phyloP scores from a whole-genome alignment of 2,113 vertebrate genomes.

The Ginglymostoma cirratum region DNA sequence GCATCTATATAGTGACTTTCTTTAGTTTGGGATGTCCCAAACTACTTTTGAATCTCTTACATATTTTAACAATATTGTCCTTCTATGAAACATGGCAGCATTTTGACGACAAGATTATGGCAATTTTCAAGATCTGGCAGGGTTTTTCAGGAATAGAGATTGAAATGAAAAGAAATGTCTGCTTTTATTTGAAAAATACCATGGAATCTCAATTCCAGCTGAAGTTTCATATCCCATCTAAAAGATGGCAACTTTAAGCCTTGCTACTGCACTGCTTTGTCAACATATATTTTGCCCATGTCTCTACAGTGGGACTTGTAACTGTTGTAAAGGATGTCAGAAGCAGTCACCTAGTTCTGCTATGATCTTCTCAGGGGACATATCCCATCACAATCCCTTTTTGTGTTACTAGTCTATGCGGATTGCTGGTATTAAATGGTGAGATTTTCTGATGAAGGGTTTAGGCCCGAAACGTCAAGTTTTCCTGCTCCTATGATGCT shows the following conservation, averaged over 20 bases:
- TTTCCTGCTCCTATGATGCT: too few species aligned
- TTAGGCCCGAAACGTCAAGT: too few species aligned
- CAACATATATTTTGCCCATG: not conserved
- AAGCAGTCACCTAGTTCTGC: too few species aligned
- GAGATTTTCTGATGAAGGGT: too few species aligned
- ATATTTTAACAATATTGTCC: not conserved
- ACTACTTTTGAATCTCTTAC: too few species aligned
- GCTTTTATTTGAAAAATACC: not conserved
- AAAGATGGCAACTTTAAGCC: not conserved
- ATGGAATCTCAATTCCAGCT: not conserved
- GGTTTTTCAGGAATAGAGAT: not conserved
- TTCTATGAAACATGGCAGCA: not conserved
- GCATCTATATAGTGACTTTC: not conserved
- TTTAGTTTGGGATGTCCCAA: not conserved
- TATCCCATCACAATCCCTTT: too few species aligned
- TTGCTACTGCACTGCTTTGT: not conserved
- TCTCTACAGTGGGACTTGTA: not conserved
- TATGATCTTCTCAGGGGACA: too few species aligned
- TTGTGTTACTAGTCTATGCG: too few species aligned
- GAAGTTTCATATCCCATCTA: not conserved
- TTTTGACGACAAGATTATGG: not conserved
- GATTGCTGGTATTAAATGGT: too few species aligned
- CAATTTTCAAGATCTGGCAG: not conserved
- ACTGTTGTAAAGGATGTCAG: too few species aligned
- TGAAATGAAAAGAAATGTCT: not conserved